These are phyloP conservation scores for Frankliniella intonsa DNA, from an alignment of 2,888 invertebrate species.

Conservation along the genomic window DNA sequence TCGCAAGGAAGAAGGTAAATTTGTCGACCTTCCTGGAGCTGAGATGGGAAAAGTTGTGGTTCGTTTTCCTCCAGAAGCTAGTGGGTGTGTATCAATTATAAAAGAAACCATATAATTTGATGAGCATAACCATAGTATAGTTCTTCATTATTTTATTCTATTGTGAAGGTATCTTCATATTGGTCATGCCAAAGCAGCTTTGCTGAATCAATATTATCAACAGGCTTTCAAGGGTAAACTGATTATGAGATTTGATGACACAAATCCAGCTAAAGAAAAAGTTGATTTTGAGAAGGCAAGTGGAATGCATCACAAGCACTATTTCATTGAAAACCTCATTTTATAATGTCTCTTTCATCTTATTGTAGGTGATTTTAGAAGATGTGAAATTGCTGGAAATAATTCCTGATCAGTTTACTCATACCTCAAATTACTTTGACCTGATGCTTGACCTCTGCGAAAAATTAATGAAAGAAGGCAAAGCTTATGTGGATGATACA, in stretches of 20 bases:
- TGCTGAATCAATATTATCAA: slow-evolving; percentile 97
- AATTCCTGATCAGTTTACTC: slow-evolving; percentile 86
- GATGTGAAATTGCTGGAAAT: slow-evolving; percentile 89
- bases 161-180: slow-evolving; percentile 78
- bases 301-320: neutral
- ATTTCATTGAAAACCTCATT: neutral
- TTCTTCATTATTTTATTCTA: slow-evolving; percentile 20
- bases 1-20: slow-evolving; percentile 89
- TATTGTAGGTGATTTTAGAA: slow-evolving; percentile 68
- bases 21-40: slow-evolving; percentile 91
- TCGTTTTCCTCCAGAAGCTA: slow-evolving; percentile 99
- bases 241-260: slow-evolving; percentile 99
- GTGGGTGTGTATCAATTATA: slow-evolving; percentile 61
- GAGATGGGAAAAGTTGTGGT: slow-evolving; percentile 97
- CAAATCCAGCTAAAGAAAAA: slow-evolving; percentile 98
- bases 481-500: slow-evolving; percentile 96
- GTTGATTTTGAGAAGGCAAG: slow-evolving; percentile 90
- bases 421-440: slow-evolving; percentile 97
- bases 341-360: neutral
- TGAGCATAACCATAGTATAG: neutral
- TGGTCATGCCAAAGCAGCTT: slow-evolving; percentile 98
- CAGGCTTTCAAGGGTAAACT: slow-evolving; percentile 86
- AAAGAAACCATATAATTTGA: neutral
- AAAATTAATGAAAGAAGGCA: slow-evolving; percentile 76
- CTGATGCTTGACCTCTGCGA: slow-evolving; percentile 83